phyloP scores from a whole-genome alignment of 2,797 vertebrate species.

The Hephaestus fuliginosus region DNA sequence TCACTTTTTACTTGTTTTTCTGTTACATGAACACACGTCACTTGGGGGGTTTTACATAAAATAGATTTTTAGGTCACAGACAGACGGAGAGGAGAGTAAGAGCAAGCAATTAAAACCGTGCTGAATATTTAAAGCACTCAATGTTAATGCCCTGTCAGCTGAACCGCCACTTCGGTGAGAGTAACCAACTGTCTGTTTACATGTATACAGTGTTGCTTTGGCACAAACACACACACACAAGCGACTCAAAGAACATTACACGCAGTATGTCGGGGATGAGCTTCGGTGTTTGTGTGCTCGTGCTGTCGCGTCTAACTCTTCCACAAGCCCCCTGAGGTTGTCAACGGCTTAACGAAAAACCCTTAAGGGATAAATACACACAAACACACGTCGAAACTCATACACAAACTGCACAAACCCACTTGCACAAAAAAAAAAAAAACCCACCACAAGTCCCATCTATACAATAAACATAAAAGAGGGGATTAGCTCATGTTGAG shows the following conservation, averaged over 20 bases:
- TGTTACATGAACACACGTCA: background rate
- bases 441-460: conserved; percentile 26
- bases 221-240: conserved; percentile 40
- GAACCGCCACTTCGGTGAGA: conserved; percentile 41
- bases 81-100: conserved; percentile 15
- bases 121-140: conserved; percentile 43
- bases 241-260: conserved; percentile 39
- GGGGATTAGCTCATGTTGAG: conserved; percentile 54
- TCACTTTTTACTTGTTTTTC: background rate
- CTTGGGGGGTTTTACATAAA: conserved; percentile 7
- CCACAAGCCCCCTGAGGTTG: conserved; percentile 31
- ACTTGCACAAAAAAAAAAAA: background rate
- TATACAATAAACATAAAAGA: conserved; percentile 52
- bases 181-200: conserved; percentile 50
- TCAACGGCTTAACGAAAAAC: conserved; percentile 48
- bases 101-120: conserved; percentile 17
- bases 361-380: conserved; percentile 20
- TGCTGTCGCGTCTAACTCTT: conserved; percentile 34
- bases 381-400: background rate
- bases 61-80: conserved; percentile 17
- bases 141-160: conserved; percentile 31
- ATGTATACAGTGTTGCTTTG: conserved; percentile 39
- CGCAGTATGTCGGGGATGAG: conserved; percentile 23
- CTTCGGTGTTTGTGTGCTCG: conserved; percentile 5
- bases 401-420: conserved; percentile 21